Conservation (phyloP, 2,888 invertebrate genomes). For the Nemoura dubitans region DNA sequence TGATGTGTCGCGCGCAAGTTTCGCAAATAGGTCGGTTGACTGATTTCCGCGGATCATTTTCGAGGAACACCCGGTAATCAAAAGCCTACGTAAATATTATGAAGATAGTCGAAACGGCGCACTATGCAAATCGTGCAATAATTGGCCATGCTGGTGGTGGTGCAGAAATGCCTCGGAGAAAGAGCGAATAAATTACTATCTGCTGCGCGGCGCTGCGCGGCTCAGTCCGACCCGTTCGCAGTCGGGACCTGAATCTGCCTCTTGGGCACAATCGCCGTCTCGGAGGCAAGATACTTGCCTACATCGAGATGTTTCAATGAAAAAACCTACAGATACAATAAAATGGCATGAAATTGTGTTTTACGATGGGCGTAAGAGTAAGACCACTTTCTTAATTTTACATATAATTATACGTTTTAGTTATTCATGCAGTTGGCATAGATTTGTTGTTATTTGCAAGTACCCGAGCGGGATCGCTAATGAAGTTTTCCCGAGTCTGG, state of each 20-base stretch:
- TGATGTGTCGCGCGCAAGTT: not conserved
- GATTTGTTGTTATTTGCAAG: not conserved
- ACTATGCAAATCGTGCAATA: conserved; percentile 24
- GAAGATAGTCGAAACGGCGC: not conserved
- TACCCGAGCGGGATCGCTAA: not conserved
- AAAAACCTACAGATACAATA: not conserved
- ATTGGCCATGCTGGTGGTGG: not conserved
- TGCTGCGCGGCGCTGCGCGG: not conserved
- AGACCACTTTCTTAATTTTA: not conserved
- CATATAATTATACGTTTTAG: conserved; percentile 7
- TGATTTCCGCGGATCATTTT: not conserved
- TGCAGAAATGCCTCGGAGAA: not conserved
- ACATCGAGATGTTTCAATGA: not conserved
- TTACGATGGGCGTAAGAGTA: conserved; percentile 7
- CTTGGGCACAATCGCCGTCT: not conserved
- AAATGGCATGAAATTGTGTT: not conserved
- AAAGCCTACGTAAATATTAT: conserved; percentile 23
- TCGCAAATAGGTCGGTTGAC: not conserved
- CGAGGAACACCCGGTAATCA: conserved; percentile 23
- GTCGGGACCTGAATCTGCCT: not conserved
- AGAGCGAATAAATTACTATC: not conserved
- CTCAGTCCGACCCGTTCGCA: not conserved
- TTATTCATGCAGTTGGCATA: not conserved
- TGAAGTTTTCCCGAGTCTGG: not conserved
- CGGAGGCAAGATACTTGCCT: not conserved